Evolutionary conservation across 1,140 invertebrate species (phyloP).

Genomic region (Myzus persicae): DNA sequence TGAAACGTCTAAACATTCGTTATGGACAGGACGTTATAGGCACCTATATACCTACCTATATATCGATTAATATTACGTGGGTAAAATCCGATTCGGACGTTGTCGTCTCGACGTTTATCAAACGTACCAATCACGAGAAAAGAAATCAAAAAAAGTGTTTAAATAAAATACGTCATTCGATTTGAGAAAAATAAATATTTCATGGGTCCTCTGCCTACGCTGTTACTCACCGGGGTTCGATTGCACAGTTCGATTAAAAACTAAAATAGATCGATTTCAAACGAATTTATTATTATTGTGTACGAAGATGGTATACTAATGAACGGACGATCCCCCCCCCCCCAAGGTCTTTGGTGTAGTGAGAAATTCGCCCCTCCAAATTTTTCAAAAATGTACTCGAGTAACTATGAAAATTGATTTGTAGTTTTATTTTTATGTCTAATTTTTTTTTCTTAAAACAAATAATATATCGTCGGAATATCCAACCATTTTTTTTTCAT

Average conservation of each 20-base stretch:
- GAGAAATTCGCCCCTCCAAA: too few species aligned
- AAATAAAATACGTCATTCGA: background rate
- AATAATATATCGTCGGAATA: too few species aligned
- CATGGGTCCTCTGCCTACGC: background rate
- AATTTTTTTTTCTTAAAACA: too few species aligned
- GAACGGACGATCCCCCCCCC: too few species aligned
- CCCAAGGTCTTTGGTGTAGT: too few species aligned
- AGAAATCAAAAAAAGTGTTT: background rate
- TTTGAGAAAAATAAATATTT: background rate
- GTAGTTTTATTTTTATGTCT: too few species aligned
- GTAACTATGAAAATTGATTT: too few species aligned
- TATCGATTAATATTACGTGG: background rate
- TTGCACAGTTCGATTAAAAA: background rate
- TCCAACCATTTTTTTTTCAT: too few species aligned
- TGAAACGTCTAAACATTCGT: background rate
- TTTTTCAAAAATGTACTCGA: too few species aligned
- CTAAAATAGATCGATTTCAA: background rate
- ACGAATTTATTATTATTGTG: background rate
- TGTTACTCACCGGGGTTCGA: too few species aligned
- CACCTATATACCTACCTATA: too few species aligned
- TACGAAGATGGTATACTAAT: background rate
- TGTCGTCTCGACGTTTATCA: too few species aligned
- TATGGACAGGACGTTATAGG: background rate
- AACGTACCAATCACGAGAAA: background rate
- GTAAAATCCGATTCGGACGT: background rate